Conservation (phyloP, 2,797 vertebrate genomes). For the Gambusia yucatana region DNA sequence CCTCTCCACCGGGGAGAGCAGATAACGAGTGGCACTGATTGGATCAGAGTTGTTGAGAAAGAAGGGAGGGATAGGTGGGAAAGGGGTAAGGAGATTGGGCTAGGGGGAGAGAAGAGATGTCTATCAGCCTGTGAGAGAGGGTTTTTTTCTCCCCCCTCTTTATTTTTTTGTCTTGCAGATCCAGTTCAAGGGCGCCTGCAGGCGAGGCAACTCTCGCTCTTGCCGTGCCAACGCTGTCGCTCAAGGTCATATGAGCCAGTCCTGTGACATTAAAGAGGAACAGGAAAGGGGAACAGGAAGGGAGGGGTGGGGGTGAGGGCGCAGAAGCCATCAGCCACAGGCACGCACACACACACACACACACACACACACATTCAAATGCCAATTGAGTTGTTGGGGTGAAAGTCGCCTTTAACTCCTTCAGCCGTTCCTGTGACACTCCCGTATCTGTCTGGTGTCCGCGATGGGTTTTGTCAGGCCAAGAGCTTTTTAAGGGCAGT, state of each 20-base stretch:
- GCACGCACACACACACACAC: constrained; percentile 54
- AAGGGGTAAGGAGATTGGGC: constrained; percentile 6
- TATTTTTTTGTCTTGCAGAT: constrained; percentile 96
- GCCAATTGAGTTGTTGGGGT: constrained; percentile 63
- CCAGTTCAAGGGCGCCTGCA: constrained; percentile 99
- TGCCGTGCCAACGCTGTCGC: constrained; percentile 90
- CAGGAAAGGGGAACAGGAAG: constrained; percentile 59
- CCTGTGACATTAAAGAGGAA: constrained; percentile 96
- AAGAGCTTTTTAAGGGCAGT: constrained; percentile 81
- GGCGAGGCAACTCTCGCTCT: constrained; percentile 92
- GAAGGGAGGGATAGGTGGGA: constrained; percentile 32
- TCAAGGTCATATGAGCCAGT: constrained; percentile 97
- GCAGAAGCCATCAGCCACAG: constrained; percentile 78
- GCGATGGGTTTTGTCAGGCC: constrained; percentile 63
- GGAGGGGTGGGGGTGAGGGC: constrained; percentile 3
- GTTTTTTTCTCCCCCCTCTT: constrained; percentile 74
- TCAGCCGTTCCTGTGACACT: constrained; percentile 51
- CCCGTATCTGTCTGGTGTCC: constrained; percentile 46
- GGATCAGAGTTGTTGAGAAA: constrained; percentile 68
- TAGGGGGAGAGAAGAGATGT: constrained; percentile 88
- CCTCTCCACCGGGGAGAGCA: constrained; percentile 81
- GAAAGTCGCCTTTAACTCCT: constrained; percentile 65
- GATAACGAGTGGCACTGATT: constrained; percentile 79
- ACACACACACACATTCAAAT: constrained; percentile 31
- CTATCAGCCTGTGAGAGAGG: constrained; percentile 94